Evolutionary conservation across 2,888 invertebrate genomes (phyloP), one percentile per base, ranked within the genome.

Genomic region (Biston stratarius): DNA sequence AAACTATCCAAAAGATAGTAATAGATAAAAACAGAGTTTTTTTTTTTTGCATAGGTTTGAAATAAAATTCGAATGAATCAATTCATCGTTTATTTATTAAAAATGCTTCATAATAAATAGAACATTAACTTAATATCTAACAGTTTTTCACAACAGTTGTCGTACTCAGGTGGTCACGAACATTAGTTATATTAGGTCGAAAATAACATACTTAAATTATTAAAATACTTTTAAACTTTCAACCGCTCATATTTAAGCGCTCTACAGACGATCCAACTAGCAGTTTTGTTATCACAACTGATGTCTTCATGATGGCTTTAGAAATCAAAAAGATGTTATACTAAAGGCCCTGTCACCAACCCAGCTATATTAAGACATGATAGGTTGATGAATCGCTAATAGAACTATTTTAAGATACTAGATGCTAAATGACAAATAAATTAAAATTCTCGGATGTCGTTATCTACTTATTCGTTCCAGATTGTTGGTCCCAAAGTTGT

Each of bases 101-200:
- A 92, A 92, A 92, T 91, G 89, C 88, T 84, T 91, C 84, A 84
- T 87, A 91, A 90, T 92, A 92, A 92, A 93, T 91, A 89, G 82
- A 88, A 90, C 84, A 85, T 89, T 86, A 88, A 87, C 85, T 87
- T 88, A 89, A 84, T 82, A 74, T 74, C 75, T 82, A 85, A 77
- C 81, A 85, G 61, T 81, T 81, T 85, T 82, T 83, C 87, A 84
- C 83, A 87, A 87, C 85, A 87, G 80, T 84, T 83, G 82, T 83
- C 83, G 79, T 75, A 68, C 60, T 63, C 68, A 71, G 62, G 71
- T 76, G 72, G 67, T 74, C 74, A 75, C 71, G 72, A 66, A 47
- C 10, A 73, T 53, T 76, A 69, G 74, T 79, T 80, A 81, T 77
- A 80, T 84, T 85, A 87, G 79, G 76, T 85, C 83, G 75, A 49